Evolutionary conservation across 2,888 invertebrate species (phyloP).

Genomic region (Rotaria magnacalcarata): DNA sequence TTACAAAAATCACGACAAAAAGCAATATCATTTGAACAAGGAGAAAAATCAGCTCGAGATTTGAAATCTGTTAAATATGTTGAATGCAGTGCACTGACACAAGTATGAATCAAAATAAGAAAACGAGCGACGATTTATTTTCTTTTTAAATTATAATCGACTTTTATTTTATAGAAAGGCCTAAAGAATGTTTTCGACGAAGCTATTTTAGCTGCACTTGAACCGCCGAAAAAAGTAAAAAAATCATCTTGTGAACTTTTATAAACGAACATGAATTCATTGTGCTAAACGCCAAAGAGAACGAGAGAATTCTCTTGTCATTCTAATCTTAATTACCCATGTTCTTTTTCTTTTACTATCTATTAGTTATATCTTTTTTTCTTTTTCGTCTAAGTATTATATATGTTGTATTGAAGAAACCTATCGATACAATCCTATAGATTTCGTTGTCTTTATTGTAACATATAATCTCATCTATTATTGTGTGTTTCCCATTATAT

Average conservation of each 20-base stretch:
- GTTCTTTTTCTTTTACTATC: not conserved
- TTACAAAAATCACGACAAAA: conserved; percentile 97
- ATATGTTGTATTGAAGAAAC: not conserved
- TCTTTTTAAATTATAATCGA: not conserved
- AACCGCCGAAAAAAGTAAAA: conserved; percentile 92
- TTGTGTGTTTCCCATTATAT: not conserved
- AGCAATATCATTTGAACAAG: conserved; percentile 87
- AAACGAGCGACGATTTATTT: too few species aligned
- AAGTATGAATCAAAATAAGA: conserved; percentile 61
- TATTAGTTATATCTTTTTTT: not conserved
- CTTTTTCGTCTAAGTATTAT: conserved; percentile 12
- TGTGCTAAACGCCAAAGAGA: not conserved
- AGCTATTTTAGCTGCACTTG: conserved; percentile 92
- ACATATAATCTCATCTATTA: conserved; percentile 5
- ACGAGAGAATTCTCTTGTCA: not conserved
- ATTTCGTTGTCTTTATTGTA: not conserved
- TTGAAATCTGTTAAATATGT: conserved; percentile 97
- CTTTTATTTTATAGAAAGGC: conserved; percentile 68
- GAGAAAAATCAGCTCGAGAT: conserved; percentile 93
- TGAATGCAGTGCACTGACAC: conserved; percentile 95
- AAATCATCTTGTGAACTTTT: conserved; percentile 58
- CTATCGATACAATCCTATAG: not conserved
- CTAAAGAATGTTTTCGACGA: conserved; percentile 99
- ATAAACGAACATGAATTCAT: not conserved
- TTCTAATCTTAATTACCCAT: not conserved